Percentiles rank a stretch among this genome's conserved stretches.
Evolutionary conservation across 1,140 invertebrate species (phyloP).

Genomic region (Antheraea mylitta): DNA sequence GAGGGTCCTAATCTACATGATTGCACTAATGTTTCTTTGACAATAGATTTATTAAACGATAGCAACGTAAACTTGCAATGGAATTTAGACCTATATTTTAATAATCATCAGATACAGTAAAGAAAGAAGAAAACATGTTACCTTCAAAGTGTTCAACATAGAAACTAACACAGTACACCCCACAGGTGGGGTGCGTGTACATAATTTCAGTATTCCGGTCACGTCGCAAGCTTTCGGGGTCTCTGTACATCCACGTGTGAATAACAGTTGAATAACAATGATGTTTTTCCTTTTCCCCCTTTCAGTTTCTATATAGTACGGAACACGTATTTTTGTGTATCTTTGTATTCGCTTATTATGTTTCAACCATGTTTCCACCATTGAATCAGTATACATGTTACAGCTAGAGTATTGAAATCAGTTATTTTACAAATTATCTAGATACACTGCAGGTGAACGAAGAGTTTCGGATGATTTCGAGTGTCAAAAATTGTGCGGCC

Average conservation of each 20-base stretch:
- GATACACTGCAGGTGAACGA: no score
- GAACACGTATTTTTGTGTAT: neutral
- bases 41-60: no score
- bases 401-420: no score
- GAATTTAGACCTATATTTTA: no score
- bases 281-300: conserved; percentile 26
- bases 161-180: neutral
- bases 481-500: no score
- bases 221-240: conserved; percentile 29
- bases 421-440: no score
- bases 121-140: neutral
- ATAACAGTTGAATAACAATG: conserved; percentile 46
- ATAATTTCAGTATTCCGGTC: conserved; percentile 9
- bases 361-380: neutral
- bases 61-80: no score
- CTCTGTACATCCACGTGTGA: conserved; percentile 29
- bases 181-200: neutral
- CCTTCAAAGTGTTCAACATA: neutral
- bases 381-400: neutral
- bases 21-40: no score
- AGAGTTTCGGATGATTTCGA: no score
- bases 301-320: neutral
- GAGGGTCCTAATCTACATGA: no score
- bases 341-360: neutral
- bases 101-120: no score